Evolutionary conservation across 2,113 vertebrate species (phyloP).

Genomic region (Burhinus bistriatus): DNA sequence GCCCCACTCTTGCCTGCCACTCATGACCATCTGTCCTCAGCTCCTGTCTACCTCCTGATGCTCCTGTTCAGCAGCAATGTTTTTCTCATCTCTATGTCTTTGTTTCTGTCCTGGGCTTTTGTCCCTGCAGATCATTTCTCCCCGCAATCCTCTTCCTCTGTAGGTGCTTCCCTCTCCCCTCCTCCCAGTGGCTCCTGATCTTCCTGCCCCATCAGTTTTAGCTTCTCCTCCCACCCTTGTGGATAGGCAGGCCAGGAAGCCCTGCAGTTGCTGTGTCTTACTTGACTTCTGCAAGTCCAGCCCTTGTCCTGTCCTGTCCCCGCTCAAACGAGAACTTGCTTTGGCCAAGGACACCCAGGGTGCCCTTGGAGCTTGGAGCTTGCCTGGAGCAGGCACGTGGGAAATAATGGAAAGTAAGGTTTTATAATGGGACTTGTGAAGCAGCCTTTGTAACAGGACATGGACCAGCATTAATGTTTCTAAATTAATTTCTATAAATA

Average conservation of each 20-base stretch:
- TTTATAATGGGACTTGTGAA: not conserved
- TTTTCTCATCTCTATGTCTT: not conserved
- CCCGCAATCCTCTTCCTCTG: too few species aligned
- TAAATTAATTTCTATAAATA: not conserved
- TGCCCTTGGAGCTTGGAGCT: not conserved
- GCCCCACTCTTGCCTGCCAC: not conserved
- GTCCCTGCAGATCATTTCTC: not conserved
- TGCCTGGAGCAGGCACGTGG: not conserved
- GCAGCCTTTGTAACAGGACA: not conserved
- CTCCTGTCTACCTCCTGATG: not conserved
- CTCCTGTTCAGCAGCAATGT: not conserved
- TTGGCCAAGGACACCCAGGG: not conserved
- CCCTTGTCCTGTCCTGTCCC: not conserved
- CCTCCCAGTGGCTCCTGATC: not conserved
- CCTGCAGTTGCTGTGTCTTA: fast-evolving
- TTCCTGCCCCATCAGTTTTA: not conserved
- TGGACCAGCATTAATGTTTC: not conserved
- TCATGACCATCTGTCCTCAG: not conserved
- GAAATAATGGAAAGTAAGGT: not conserved
- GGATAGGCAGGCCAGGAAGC: not conserved
- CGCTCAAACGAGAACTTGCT: not conserved
- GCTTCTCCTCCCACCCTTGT: not conserved
- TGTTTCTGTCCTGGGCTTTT: not conserved
- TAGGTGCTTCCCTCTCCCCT: too few species aligned
- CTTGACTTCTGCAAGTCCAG: not conserved